Conservation (phyloP, 2,888 invertebrate genomes). For the Leptarthrus brevirostris region DNA sequence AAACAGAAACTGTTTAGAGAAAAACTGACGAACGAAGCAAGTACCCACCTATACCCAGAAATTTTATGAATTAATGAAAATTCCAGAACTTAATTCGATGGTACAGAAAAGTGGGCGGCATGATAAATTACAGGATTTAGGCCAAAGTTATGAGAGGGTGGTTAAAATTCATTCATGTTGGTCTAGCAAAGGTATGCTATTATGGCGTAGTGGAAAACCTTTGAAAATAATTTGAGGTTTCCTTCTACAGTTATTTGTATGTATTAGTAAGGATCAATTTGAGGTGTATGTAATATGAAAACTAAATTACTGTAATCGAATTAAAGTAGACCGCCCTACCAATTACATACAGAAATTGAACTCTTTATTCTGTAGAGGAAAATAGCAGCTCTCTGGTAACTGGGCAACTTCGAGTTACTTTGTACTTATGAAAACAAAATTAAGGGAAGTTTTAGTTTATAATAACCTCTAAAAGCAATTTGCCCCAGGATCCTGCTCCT, state of each 20-base stretch:
- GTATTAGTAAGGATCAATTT: too few relatives aligned
- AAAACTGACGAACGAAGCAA: too few relatives aligned
- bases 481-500: background rate
- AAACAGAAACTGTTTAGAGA: too few relatives aligned
- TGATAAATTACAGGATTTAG: constrained; percentile 35
- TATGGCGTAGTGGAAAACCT: constrained; percentile 18
- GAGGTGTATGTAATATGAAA: constrained; percentile 12
- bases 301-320: constrained; percentile 34
- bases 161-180: background rate
- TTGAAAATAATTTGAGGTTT: constrained; percentile 32
- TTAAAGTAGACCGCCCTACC: constrained; percentile 31
- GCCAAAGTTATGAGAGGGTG: constrained; percentile 14
- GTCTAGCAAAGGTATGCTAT: constrained; percentile 9
- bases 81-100: constrained; percentile 4
- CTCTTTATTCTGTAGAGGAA: background rate
- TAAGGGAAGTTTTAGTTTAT: background rate
- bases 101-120: constrained; percentile 25
- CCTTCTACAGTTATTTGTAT: too few relatives aligned
- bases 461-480: too few relatives aligned
- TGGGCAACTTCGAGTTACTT: background rate
- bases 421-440: constrained; percentile 31
- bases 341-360: constrained; percentile 9
- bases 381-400: too few relatives aligned
- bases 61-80: constrained; percentile 27
- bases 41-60: background rate